These are phyloP conservation scores for Esperia sulphurella DNA, from an alignment of 2,888 invertebrate genomes.

Conservation along the genomic window DNA sequence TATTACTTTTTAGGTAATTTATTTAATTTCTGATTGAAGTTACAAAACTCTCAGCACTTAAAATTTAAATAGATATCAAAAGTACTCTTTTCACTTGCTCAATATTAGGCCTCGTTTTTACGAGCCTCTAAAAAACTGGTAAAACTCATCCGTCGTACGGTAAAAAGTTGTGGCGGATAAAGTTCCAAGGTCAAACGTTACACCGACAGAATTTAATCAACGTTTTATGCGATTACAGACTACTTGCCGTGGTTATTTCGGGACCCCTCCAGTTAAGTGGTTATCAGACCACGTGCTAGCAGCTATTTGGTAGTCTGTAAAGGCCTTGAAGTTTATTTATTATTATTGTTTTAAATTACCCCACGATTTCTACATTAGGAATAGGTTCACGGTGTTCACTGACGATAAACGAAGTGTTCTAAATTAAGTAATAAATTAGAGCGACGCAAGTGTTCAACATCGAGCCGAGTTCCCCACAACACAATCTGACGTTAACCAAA, in stretches of 20 bases:
- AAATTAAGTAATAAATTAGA: background rate
- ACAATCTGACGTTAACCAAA: background rate
- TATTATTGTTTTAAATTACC: constrained; percentile 9
- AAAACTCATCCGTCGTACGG: background rate
- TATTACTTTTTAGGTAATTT: too few species aligned
- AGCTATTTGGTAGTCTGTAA: background rate
- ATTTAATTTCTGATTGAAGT: too few species aligned
- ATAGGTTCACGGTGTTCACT: constrained; percentile 5
- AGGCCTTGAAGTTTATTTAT: constrained; percentile 8
- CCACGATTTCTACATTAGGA: constrained; percentile 7
- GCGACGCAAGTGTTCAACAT: background rate
- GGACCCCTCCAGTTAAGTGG: constrained; percentile 10
- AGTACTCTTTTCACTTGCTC: background rate
- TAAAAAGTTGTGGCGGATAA: constrained; percentile 7
- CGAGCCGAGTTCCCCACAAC: background rate
- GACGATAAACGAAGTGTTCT: constrained; percentile 7
- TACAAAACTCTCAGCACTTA: too few species aligned
- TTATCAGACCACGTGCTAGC: constrained; percentile 4
- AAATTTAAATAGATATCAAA: background rate
- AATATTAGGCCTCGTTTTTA: background rate
- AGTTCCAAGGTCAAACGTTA: constrained; percentile 4
- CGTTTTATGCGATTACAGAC: constrained; percentile 5
- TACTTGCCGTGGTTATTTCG: constrained; percentile 7
- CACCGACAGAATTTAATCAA: constrained; percentile 11
- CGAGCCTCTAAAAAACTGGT: background rate